Evolutionary conservation across 2,888 invertebrate genomes (phyloP).

Genomic region (Drosophila prolongata): DNA sequence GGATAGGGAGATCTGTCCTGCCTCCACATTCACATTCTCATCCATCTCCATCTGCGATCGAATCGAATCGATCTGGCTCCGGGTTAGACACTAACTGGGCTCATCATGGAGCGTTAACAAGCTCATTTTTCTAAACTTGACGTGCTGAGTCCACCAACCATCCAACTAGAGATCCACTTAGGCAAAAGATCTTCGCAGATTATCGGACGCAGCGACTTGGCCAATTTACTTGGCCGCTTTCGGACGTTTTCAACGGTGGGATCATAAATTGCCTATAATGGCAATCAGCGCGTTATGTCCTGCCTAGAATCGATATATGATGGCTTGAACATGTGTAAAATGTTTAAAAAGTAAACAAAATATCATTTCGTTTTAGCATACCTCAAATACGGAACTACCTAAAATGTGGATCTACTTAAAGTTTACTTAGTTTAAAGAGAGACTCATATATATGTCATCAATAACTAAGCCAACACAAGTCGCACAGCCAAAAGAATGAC

Average conservation of each 20-base stretch:
- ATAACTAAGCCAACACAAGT: too few species aligned
- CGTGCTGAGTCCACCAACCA: slow-evolving; percentile 62
- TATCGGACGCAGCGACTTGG: slow-evolving; percentile 18
- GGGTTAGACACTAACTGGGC: slow-evolving; percentile 80
- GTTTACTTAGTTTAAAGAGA: too few species aligned
- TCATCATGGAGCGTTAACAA: slow-evolving; percentile 82
- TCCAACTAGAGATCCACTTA: slow-evolving; percentile 39
- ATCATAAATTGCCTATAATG: slow-evolving; percentile 61
- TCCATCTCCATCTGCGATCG: slow-evolving; percentile 38
- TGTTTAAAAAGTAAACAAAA: slow-evolving; percentile 81
- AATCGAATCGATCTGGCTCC: slow-evolving; percentile 61
- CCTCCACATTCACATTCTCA: slow-evolving; percentile 28
- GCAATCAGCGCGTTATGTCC: slow-evolving; percentile 41
- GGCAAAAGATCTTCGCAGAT: slow-evolving; percentile 47
- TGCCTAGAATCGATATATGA: slow-evolving; percentile 12
- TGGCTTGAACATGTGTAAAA: background rate
- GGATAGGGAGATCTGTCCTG: background rate
- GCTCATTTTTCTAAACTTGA: slow-evolving; percentile 81
- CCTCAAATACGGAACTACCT: too few species aligned
- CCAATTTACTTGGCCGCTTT: slow-evolving; percentile 28
- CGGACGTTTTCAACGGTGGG: slow-evolving; percentile 24
- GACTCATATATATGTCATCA: too few species aligned
- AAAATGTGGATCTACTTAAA: too few species aligned
- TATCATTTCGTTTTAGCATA: too few species aligned
- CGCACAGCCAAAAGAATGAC: too few species aligned